Conservation (phyloP, 2,888 invertebrate species). For the Priocnemis perturbator region DNA sequence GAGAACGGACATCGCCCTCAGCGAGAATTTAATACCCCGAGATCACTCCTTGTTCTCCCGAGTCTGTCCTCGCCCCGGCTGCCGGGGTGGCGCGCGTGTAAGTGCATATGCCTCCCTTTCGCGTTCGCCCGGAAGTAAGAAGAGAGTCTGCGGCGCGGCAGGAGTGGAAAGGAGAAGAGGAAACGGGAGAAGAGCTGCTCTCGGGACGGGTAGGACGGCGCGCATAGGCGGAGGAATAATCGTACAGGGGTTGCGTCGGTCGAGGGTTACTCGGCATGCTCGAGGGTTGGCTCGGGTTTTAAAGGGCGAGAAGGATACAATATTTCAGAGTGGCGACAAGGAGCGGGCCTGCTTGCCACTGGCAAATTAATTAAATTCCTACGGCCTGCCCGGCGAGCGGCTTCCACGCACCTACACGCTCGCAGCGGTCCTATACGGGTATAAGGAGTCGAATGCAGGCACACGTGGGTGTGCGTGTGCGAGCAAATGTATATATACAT, state of each 20-base stretch:
- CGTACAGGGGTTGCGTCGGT: conserved; percentile 3
- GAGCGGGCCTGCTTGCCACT: conserved; percentile 63
- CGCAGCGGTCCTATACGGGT: no score
- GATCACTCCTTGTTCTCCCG: no score
- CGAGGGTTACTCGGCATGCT: conserved; percentile 29
- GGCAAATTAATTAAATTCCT: conserved; percentile 71
- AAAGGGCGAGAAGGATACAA: conserved; percentile 61
- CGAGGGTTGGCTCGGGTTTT: conserved; percentile 50
- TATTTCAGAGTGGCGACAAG: conserved; percentile 67
- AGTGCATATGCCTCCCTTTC: no score
- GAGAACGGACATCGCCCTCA: no score
- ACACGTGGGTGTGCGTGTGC: no score
- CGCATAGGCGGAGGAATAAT: conserved; percentile 6
- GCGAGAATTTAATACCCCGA: no score
- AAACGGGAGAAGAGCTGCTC: background rate
- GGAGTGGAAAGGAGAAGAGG: conserved; percentile 4
- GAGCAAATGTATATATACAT: no score
- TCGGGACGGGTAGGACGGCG: background rate
- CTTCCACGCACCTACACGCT: no score
- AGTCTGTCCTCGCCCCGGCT: no score
- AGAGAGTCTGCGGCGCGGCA: background rate
- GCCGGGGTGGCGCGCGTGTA: no score
- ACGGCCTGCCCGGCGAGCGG: conserved; percentile 50
- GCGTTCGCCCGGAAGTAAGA: no score
- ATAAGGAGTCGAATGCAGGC: no score